Base-by-base conservation (phyloP, 2,888 invertebrate genomes). In the Luperina testacea region DNA sequence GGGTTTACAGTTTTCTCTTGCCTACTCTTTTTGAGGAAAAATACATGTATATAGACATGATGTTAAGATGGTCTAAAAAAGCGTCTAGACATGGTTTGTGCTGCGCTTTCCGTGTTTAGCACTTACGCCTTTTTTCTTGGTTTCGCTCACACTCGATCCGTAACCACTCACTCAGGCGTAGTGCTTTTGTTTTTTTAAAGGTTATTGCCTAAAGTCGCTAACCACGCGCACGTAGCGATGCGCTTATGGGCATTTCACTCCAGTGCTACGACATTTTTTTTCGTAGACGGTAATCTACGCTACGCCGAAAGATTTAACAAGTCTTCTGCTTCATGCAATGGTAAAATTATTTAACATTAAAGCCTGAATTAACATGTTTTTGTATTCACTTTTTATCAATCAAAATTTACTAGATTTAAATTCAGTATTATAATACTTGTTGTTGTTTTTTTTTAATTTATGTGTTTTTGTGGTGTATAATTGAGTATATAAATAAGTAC, bases 151-250 rank as follows among this genome's bases (percentile, higher is more conserved):
- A 13, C 71, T 71, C 38, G 64, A 42, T 64, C 24, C 27, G 42
- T 76, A n/a, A 24, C 17, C 42, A 27, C 20, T 59, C 74, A 51
- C 72, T 17, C 24, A n/a, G 24, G 15, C 4, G 27, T 51, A n/a
- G n/a, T 51, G 24, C 27, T 76, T 64, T 64, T 53, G 13, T 32
- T 32, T 53, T 32, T 32, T 53, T 27, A 51, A 63, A 53, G 20
- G 51, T 32, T 71, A 61, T 61, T 32, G 20, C 8, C 80, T 2
- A 78, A 78, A 32, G 32, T 53, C 20, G 59, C 80, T 51, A 80
- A 42, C 17, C 72, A 53, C n/a, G 61, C 51, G 20, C 72, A 53
- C n/a, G 61, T 80, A 79, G 80, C 70, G 4, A 9, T 7, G 27
- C 6, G 17, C 27, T 15, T 53, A 42, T 11, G 8, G 17, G 13